These are phyloP conservation scores for Troides helena DNA, from an alignment of 2,888 invertebrate genomes.

Conservation along the genomic window DNA sequence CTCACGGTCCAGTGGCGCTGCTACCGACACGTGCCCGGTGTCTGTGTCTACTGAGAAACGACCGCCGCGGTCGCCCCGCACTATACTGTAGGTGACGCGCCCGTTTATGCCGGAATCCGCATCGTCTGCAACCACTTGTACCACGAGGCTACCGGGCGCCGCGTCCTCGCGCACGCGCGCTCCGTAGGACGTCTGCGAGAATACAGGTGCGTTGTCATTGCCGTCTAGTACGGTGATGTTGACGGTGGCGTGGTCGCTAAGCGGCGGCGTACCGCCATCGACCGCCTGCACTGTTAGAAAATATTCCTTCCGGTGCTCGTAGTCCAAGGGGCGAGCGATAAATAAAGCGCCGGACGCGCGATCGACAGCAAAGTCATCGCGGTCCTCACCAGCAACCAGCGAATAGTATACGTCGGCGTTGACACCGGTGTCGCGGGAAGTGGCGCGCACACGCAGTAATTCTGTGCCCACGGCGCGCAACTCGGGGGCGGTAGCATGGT, in stretches of 20 bases:
- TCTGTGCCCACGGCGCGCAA: constrained; percentile 88
- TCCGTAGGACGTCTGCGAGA: constrained; percentile 87
- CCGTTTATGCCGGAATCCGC: constrained; percentile 91
- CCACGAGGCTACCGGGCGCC: constrained; percentile 83
- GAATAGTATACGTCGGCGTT: constrained; percentile 96
- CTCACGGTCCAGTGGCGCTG: constrained; percentile 90
- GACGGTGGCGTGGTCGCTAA: constrained; percentile 92
- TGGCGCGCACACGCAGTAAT: constrained; percentile 92
- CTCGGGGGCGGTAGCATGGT: constrained; percentile 89
- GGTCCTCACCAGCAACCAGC: constrained; percentile 93
- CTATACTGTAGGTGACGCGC: constrained; percentile 87
- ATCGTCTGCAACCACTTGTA: constrained; percentile 91
- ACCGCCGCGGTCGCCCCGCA: constrained; percentile 84
- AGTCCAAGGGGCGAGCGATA: constrained; percentile 90
- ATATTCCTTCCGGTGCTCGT: constrained; percentile 91
- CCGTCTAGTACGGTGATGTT: constrained; percentile 92
- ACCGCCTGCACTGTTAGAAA: constrained; percentile 93
- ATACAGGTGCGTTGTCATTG: constrained; percentile 93
- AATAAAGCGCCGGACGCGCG: constrained; percentile 86
- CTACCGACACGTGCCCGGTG: constrained; percentile 88
- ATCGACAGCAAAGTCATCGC: constrained; percentile 90
- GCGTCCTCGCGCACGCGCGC: constrained; percentile 90
- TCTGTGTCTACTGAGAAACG: constrained; percentile 89
- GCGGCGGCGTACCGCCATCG: constrained; percentile 93
- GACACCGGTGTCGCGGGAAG: constrained; percentile 93